Percentiles rank a stretch among this genome's conserved stretches.
phyloP scores from a whole-genome alignment of 2,797 vertebrate species.

The Artibeus jamaicensis region DNA sequence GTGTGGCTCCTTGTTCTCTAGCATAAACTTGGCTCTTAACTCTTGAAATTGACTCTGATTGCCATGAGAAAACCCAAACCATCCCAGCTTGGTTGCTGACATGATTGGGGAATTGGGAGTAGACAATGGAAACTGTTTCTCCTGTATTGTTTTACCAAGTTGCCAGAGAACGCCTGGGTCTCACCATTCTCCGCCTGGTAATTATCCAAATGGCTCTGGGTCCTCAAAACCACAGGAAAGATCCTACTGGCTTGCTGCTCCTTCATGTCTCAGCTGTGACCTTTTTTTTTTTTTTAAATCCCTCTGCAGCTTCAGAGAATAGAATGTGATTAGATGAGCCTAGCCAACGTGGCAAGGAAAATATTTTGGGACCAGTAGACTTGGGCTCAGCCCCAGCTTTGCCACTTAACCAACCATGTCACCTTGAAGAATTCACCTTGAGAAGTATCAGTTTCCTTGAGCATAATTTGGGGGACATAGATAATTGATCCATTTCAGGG shows the following conservation, averaged over 20 bases:
- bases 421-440: background rate
- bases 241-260: background rate
- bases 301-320: background rate
- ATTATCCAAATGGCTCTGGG: slow-evolving; percentile 46
- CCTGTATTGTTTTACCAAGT: background rate
- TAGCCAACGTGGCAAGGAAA: background rate
- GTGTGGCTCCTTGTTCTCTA: slow-evolving; percentile 51
- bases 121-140: slow-evolving; percentile 69
- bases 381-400: background rate
- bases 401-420: background rate
- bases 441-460: background rate
- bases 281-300: background rate
- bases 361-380: background rate
- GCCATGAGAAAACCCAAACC: slow-evolving; percentile 57
- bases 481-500: background rate
- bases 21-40: slow-evolving; percentile 51
- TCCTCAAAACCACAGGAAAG: slow-evolving; percentile 46
- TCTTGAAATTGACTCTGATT: slow-evolving; percentile 16
- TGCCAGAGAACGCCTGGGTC: slow-evolving; percentile 55
- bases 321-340: background rate
- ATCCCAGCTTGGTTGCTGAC: slow-evolving; percentile 26
- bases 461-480: background rate
- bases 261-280: background rate
- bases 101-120: slow-evolving; percentile 56
- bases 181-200: slow-evolving; percentile 48